Conservation (phyloP, 2,113 vertebrate species). For the Percopsis transmontana region DNA sequence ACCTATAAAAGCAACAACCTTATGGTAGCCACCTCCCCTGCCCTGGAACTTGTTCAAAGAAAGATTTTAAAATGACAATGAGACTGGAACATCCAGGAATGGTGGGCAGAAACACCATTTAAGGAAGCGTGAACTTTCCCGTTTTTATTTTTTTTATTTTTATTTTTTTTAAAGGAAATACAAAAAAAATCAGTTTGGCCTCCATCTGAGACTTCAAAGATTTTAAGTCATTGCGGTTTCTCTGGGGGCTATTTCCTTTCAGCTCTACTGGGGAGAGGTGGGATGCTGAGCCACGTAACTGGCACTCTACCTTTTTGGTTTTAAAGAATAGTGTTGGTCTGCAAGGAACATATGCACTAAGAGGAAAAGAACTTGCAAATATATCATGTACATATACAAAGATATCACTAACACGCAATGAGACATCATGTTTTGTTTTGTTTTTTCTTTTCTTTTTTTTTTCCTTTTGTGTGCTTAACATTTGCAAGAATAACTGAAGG, state of each 20-base stretch:
- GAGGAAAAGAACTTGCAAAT: conserved; percentile 77
- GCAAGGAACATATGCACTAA: conserved; percentile 82
- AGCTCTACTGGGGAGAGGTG: conserved; percentile 64
- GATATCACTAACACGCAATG: conserved; percentile 80
- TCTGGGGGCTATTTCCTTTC: conserved; percentile 54
- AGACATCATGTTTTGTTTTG: too few relatives aligned
- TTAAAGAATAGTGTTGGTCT: conserved; percentile 72
- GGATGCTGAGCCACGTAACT: conserved; percentile 52
- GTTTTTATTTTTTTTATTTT: conserved; percentile 30
- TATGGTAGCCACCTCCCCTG: conserved; percentile 76
- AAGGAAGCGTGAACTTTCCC: conserved; percentile 59
- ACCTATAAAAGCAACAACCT: conserved; percentile 77
- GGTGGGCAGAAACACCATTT: conserved; percentile 58
- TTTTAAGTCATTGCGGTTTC: conserved; percentile 65
- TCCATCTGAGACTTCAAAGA: conserved; percentile 64
- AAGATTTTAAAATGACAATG: conserved; percentile 72
- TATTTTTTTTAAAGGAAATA: conserved; percentile 51
- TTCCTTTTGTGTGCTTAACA: conserved; percentile 53
- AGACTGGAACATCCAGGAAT: conserved; percentile 72
- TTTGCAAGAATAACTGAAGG: conserved; percentile 70
- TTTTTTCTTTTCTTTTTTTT: conserved; percentile 25
- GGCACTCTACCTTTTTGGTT: conserved; percentile 61
- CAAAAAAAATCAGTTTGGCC: conserved; percentile 45
- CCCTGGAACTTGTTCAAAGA: conserved; percentile 74
- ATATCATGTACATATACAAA: conserved; percentile 80